Base-by-base conservation (phyloP, 2,797 vertebrate genomes). In the Enteromius afrohamiltoni region DNA sequence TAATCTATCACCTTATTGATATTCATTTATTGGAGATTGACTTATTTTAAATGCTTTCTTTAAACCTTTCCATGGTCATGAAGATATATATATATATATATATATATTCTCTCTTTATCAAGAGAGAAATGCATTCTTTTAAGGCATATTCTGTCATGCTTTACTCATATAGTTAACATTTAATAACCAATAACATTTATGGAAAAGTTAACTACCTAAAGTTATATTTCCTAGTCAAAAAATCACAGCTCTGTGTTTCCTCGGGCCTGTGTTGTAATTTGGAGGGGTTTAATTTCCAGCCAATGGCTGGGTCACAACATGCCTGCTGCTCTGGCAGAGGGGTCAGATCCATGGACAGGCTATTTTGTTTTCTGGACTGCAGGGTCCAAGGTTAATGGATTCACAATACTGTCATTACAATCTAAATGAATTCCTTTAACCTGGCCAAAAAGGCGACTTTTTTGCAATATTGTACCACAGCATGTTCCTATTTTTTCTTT, bases 341-440 rank as follows among this genome's bases (percentile, higher is more conserved):
- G 31, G 71, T 53, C 78, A 58, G 65, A 80, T 80, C 16, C 78
- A 55, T 58, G 13, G 65, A 77, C 17, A 21, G 58, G 69, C 71
- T 85, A 71, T 82, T 65, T 85, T 81, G 79, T 78, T 82, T 47
- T 77, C 73, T 81, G 58, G 67, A 81, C 29, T 70, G 78, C 29
- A 45, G 42, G 62, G 62, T 53, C 34, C 53, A 77, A 82, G 74
- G 79, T 75, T 67, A 82, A 77, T 70, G 73, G 65, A 82, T 82
- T 67, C 40, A 51, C 53, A 40, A 47, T 29, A 77, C 64, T 29
- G 73, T 81, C 71, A 77, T 40, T 55, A 26, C n/a, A 77, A 62
- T 45, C 68, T 71, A 21, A 49, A 79, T 60, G 73, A 82, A 55
- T 85, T 42, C 74, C 55, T 64, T 85, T 85, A 85, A 73, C 76